phyloP scores from a whole-genome alignment of 2,888 invertebrate species.

The Torymus auratus region DNA sequence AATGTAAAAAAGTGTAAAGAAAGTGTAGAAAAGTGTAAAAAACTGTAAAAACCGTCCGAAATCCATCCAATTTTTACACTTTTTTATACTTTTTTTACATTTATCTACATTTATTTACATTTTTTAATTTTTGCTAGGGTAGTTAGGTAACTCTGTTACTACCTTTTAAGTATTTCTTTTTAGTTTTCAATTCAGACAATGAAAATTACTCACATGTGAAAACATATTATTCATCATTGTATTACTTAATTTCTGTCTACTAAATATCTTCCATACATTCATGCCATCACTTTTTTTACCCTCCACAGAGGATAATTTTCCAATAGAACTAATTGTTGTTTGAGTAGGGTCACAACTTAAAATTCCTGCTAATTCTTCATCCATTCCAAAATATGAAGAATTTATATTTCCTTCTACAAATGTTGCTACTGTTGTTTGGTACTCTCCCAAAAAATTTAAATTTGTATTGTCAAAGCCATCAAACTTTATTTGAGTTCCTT shows the following conservation, averaged over 20 bases:
- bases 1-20: too few relatives aligned
- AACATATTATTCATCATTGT: conserved; percentile 78
- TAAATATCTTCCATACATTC: conserved; percentile 81
- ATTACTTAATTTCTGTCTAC: conserved; percentile 76
- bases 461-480: conserved; percentile 72
- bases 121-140: too few relatives aligned
- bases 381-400: conserved; percentile 75
- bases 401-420: conserved; percentile 79
- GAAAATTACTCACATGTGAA: conserved; percentile 64
- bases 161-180: too few relatives aligned
- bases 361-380: conserved; percentile 73
- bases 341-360: conserved; percentile 76
- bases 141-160: too few relatives aligned
- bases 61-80: too few relatives aligned
- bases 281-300: conserved; percentile 60
- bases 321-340: conserved; percentile 77
- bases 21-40: too few relatives aligned
- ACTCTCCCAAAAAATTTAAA: conserved; percentile 74
- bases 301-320: conserved; percentile 72
- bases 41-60: too few relatives aligned
- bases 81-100: too few relatives aligned
- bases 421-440: conserved; percentile 79
- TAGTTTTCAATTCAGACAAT: too few relatives aligned
- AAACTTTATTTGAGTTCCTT: conserved; percentile 76
- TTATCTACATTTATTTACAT: too few relatives aligned